A percentile compares a stretch with the other conserved stretches of the same genome.
These are phyloP conservation scores for Drosophila neotestacea DNA, from an alignment of 2,888 invertebrate genomes.

Conservation along the genomic window DNA sequence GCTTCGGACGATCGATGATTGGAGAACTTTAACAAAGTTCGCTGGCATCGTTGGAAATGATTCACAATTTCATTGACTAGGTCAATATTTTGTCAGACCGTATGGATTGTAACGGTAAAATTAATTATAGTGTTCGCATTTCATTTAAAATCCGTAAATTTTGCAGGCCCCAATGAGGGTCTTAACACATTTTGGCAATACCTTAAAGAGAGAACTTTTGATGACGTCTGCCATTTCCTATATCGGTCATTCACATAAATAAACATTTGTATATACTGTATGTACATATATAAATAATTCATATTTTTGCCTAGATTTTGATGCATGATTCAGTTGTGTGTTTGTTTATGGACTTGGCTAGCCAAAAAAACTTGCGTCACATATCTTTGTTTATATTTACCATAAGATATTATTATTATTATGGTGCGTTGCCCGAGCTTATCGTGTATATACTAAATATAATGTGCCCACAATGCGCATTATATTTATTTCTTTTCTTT, in stretches of 20 bases:
- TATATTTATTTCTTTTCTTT: slow-evolving; percentile 25
- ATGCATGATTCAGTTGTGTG: slow-evolving; percentile 22
- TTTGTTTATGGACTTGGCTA: slow-evolving; percentile 2
- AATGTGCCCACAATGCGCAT: slow-evolving; percentile 1
- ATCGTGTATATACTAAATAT: slow-evolving; percentile 1
- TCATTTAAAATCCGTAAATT: slow-evolving; percentile 51
- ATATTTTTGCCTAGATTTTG: slow-evolving; percentile 3
- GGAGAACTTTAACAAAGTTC: slow-evolving; percentile 36
- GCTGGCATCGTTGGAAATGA: slow-evolving; percentile 35
- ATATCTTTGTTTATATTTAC: slow-evolving; percentile 14
- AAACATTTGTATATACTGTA: not conserved
- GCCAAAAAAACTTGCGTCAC: slow-evolving; percentile 2
- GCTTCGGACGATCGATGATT: slow-evolving; percentile 23
- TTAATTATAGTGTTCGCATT: slow-evolving; percentile 55
- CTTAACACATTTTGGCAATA: slow-evolving; percentile 14
- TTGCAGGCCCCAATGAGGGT: slow-evolving; percentile 18
- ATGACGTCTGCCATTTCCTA: slow-evolving; percentile 26
- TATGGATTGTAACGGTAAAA: slow-evolving; percentile 63
- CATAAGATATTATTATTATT: slow-evolving; percentile 33
- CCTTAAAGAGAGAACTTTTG: slow-evolving; percentile 1
- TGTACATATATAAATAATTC: slow-evolving; percentile 1
- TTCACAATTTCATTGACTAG: slow-evolving; percentile 67
- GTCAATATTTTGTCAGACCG: slow-evolving; percentile 64
- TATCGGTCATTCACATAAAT: slow-evolving; percentile 12
- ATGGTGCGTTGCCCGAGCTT: slow-evolving; percentile 39